phyloP scores from a whole-genome alignment of 2,797 vertebrate genomes.

The Thripadectes ignobilis region DNA sequence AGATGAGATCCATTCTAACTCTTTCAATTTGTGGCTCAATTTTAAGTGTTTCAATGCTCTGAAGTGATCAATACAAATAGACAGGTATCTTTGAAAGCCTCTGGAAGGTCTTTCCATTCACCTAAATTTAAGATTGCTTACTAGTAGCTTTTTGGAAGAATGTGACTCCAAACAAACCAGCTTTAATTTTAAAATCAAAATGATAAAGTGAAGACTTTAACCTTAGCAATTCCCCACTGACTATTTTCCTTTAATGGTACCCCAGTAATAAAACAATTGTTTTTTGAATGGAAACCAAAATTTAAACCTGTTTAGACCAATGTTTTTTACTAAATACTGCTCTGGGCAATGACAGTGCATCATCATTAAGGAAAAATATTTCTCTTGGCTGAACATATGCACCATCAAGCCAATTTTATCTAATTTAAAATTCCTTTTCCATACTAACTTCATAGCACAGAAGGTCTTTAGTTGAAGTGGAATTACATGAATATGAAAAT shows the following conservation, averaged over 20 bases:
- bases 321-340: not conserved
- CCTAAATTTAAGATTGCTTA: not conserved
- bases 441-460: not conserved
- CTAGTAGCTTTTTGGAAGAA: not conserved
- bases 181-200: not conserved
- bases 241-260: not conserved
- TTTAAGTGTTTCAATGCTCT: not conserved
- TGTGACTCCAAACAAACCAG: not conserved
- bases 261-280: not conserved
- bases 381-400: not conserved
- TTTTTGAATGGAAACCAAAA: not conserved
- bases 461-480: not conserved
- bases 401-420: not conserved
- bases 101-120: not conserved
- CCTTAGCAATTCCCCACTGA: not conserved
- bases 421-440: not conserved
- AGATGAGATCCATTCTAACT: not conserved
- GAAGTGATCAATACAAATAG: not conserved
- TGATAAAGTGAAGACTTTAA: not conserved
- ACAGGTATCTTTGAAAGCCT: not conserved
- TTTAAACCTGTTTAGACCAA: not conserved
- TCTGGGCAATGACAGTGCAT: not conserved
- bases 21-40: not conserved
- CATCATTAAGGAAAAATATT: not conserved
- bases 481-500: not conserved